Evolutionary conservation across 2,113 vertebrate genomes (phyloP).

Genomic region (Callipepla squamata): DNA sequence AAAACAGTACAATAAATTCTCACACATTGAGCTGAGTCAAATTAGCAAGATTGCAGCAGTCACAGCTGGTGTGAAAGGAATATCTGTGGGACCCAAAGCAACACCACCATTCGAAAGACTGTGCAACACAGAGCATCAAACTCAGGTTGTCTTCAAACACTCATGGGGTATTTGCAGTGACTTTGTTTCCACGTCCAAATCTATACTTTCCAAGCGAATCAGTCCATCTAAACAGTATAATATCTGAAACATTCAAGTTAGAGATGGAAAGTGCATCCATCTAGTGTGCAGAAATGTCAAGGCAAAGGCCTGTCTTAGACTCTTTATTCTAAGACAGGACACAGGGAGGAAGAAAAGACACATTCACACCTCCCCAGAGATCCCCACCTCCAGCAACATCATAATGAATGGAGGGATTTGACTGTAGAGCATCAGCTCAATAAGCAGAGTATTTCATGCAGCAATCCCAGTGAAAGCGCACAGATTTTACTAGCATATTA

Average conservation of each 20-base stretch:
- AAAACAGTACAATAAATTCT: constrained; percentile 40
- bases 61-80: background rate
- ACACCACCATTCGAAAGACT: background rate
- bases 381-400: background rate
- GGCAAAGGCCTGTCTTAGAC: background rate
- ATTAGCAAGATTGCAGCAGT: background rate
- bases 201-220: background rate
- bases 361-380: background rate
- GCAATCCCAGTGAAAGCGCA: background rate
- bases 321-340: background rate
- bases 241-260: background rate
- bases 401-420: background rate
- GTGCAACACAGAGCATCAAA: rapidly evolving
- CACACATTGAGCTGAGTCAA: background rate
- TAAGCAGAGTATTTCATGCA: background rate
- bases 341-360: background rate
- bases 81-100: background rate
- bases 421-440: background rate
- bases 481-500: background rate
- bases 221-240: background rate
- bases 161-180: rapidly evolving
- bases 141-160: background rate
- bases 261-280: background rate
- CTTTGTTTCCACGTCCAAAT: background rate
- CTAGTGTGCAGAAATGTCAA: background rate